These are phyloP conservation scores for Catostylus mosaicus DNA, from an alignment of 30 jellyfish, hydroid and myxozoan species.

Conservation along the genomic window DNA sequence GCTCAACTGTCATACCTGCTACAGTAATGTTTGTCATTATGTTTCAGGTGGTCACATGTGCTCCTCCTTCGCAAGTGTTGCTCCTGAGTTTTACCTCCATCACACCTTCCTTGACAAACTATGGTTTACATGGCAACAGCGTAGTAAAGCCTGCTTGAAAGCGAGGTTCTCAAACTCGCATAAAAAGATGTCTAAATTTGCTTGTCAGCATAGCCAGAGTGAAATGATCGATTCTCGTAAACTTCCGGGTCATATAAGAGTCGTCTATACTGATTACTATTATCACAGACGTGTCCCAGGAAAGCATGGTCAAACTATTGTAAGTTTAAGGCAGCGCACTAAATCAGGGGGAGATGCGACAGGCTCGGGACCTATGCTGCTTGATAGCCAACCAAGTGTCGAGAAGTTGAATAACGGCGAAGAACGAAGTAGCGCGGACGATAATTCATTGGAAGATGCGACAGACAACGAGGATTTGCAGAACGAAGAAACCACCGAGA, in stretches of 20 bases:
- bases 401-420: too few relatives aligned
- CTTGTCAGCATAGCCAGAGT: constrained; percentile 40
- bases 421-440: too few relatives aligned
- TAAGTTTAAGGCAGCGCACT: too few relatives aligned
- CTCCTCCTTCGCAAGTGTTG: constrained; percentile 55
- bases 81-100: constrained; percentile 74
- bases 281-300: neutral
- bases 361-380: too few relatives aligned
- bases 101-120: constrained; percentile 71
- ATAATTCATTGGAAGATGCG: too few relatives aligned
- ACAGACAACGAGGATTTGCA: too few relatives aligned
- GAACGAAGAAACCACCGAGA: too few relatives aligned
- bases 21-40: neutral
- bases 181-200: constrained; percentile 27
- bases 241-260: constrained; percentile 52
- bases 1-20: too few relatives aligned
- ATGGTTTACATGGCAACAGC: constrained; percentile 74
- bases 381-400: too few relatives aligned
- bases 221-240: constrained; percentile 24
- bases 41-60: constrained; percentile 82
- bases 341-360: too few relatives aligned
- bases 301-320: too few relatives aligned
- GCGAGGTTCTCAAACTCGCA: constrained; percentile 26
- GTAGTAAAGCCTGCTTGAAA: constrained; percentile 33
- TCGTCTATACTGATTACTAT: constrained; percentile 55